These are phyloP conservation scores for Sminthopsis crassicaudata DNA, from an alignment of 2,113 vertebrate species.

Conservation along the genomic window DNA sequence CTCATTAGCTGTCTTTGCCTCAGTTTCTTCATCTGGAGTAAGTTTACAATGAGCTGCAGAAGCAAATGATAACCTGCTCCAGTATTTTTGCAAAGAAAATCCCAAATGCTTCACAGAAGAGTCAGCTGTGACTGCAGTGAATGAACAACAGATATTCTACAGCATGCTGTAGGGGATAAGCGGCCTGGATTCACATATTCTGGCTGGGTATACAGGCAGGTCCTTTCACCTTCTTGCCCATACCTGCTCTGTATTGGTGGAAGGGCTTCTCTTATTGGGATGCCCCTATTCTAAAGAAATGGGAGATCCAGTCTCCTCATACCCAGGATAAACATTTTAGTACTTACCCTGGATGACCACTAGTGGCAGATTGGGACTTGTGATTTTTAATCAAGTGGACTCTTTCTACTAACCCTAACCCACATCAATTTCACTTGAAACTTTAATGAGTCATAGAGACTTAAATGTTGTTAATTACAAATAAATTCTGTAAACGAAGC, in stretches of 20 bases:
- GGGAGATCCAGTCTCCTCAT: not conserved
- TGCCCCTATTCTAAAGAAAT: not conserved
- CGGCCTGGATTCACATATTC: not conserved
- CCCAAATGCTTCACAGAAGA: too few species aligned
- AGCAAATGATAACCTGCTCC: too few species aligned
- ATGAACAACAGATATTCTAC: not conserved
- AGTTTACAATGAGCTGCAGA: too few species aligned
- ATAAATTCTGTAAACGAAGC: not conserved
- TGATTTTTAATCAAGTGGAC: not conserved
- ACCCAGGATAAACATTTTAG: not conserved
- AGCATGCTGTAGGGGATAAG: not conserved
- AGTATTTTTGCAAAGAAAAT: too few species aligned
- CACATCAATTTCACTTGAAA: too few species aligned
- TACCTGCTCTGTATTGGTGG: not conserved
- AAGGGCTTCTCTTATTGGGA: not conserved
- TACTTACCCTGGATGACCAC: not conserved
- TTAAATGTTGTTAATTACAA: not conserved
- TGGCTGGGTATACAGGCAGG: not conserved
- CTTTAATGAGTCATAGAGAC: not conserved
- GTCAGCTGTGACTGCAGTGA: too few species aligned
- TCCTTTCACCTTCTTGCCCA: not conserved
- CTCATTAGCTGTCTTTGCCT: too few species aligned
- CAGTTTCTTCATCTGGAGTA: too few species aligned
- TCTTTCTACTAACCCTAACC: not conserved
- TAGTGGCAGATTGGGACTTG: not conserved